Conservation (phyloP, 2,113 vertebrate genomes). For the Amazona guildingii region DNA sequence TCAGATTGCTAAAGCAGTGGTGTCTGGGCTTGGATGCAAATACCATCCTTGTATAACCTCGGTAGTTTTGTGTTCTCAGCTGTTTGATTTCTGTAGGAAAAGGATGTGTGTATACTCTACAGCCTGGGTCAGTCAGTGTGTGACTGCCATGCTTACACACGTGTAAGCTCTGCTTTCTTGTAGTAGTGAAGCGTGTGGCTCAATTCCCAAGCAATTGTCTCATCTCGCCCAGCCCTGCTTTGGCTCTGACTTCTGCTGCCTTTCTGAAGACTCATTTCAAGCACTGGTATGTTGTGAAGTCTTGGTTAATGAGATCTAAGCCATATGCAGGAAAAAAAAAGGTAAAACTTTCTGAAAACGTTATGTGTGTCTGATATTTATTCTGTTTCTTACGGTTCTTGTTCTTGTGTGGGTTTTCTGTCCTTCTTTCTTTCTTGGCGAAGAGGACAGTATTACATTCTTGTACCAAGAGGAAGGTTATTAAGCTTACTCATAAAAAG, state of each 20-base stretch:
- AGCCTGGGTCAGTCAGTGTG: fast-evolving
- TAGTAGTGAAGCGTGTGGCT: neutral
- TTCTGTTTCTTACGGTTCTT: neutral
- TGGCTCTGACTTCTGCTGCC: neutral
- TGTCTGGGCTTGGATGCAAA: neutral
- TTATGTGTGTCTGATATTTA: neutral
- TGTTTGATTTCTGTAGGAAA: neutral
- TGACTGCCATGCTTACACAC: neutral
- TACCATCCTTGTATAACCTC: neutral
- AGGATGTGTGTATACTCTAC: neutral
- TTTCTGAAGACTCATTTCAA: neutral
- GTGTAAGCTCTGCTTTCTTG: neutral
- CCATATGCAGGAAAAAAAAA: neutral
- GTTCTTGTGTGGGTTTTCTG: neutral
- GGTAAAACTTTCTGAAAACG: neutral
- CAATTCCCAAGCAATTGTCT: neutral
- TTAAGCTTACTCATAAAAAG: slow-evolving; percentile 47
- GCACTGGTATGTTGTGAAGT: neutral
- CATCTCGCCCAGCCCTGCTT: neutral
- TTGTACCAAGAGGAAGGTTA: slow-evolving; percentile 22
- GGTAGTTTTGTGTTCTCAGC: neutral
- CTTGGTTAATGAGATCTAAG: neutral
- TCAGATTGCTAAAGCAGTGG: neutral
- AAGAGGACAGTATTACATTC: neutral
- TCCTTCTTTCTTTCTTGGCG: slow-evolving; percentile 11